phyloP scores from a whole-genome alignment of 2,797 vertebrate genomes.

The Florisuga fusca region DNA sequence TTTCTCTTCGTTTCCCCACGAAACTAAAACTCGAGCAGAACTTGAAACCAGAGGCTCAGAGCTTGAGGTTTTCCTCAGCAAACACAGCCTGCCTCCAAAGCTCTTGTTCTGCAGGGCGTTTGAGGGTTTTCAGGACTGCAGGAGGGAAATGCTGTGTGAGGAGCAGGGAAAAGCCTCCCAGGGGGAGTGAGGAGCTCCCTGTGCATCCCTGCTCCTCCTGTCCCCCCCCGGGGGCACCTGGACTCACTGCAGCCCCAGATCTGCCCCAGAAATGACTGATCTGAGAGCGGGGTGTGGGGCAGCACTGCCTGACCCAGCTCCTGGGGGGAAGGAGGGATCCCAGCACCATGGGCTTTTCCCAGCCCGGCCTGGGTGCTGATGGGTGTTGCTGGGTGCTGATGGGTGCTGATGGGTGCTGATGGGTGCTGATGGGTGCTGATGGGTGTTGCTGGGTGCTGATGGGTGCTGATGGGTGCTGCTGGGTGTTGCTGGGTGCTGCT shows the following conservation, averaged over 20 bases:
- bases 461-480: no score
- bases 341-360: neutral
- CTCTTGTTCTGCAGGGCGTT: neutral
- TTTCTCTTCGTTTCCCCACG: neutral
- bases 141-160: neutral
- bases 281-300: fast-evolving
- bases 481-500: no score
- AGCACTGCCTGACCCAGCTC: neutral
- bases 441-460: no score
- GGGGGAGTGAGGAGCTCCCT: neutral
- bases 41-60: neutral
- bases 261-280: neutral
- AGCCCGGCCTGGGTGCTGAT: neutral
- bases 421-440: no score
- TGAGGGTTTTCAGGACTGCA: neutral
- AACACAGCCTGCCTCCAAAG: neutral
- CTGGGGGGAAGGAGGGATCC: neutral
- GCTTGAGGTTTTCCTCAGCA: neutral
- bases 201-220: neutral
- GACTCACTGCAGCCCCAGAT: neutral
- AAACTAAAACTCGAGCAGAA: neutral
- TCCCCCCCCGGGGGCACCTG: neutral
- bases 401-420: no score
- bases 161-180: neutral
- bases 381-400: no score